These are phyloP conservation scores for Tachyglossus aculeatus DNA, from an alignment of 2,797 vertebrate species.

Conservation along the genomic window DNA sequence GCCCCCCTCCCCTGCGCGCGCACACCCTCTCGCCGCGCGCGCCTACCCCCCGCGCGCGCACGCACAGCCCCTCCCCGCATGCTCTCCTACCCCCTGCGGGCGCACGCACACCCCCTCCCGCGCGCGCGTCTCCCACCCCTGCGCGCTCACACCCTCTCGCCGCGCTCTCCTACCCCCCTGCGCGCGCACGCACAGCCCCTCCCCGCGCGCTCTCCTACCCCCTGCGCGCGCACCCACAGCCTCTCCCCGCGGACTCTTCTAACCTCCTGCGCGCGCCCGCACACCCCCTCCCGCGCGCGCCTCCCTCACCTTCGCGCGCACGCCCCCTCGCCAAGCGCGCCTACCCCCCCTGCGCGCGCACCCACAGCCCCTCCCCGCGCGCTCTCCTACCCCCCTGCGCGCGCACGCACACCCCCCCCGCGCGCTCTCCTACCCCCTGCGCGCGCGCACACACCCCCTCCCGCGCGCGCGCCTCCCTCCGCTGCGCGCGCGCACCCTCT, in stretches of 20 bases:
- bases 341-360: conserved; percentile 1
- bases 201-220: not conserved
- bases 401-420: conserved; percentile 5
- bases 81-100: too few relatives aligned
- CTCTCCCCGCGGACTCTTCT: not conserved
- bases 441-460: too few relatives aligned
- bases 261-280: conserved; percentile 7
- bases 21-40: too few relatives aligned
- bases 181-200: conserved; percentile 4
- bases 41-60: too few relatives aligned
- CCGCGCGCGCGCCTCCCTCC: too few relatives aligned
- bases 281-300: conserved; percentile 4
- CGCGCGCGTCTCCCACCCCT: not conserved
- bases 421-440: not conserved
- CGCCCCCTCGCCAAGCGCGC: too few relatives aligned
- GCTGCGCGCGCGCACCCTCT: not conserved
- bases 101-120: conserved; percentile 3
- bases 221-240: not conserved
- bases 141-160: not conserved
- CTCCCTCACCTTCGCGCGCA: not conserved
- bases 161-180: too few relatives aligned
- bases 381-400: too few relatives aligned
- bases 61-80: too few relatives aligned
- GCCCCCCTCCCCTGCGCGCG: too few relatives aligned
- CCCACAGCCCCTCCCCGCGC: too few relatives aligned